Evolutionary conservation across 1,140 invertebrate species (phyloP), one percentile per base, ranked within the genome.

Genomic region (Lepidostoma basale): DNA sequence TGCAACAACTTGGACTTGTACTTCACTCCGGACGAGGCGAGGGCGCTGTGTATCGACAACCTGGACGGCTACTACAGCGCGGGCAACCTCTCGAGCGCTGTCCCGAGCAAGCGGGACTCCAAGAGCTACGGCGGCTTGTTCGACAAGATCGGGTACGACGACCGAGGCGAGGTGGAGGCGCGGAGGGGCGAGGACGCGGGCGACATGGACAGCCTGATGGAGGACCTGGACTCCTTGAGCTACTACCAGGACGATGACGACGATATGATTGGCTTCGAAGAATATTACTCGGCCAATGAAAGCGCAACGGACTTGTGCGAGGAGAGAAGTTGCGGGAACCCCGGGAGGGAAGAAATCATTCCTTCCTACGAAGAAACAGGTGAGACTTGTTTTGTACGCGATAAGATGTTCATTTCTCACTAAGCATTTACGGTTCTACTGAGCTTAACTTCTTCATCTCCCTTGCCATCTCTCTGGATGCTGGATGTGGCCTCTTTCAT

Each of bases 11-110:
- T 74, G 28, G 78, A 79, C 65, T 74, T 74, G 42, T 74, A 75
- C 36, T 39, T 63, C 14, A 70, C 60, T 3, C 59, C 64, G 18
- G 33, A 44, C 44, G 70, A 77, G 56, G 62, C 60, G 5, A 73
- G 73, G 39, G 47, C 62, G 2, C 73, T 74, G 49, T 60, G 74
- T 12, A 70, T 81, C 4, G 79, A 77, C 62, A 83, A 77, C 68
- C 58, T 83, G 52, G 82, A 82, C 28, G 76, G 80, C 62, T 83
- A 81, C 52, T 82, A 79, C 64, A 81, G 82, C 74, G 77, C 79
- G 10, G 79, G 82, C 66, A 83, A 82, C 59, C 14, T 59, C n/a
- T 8, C 16, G 12, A 60, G 25, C 26, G 6, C 12, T 5, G 26
- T 16, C 0, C 8, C 36, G 5, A 14, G 23, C 9, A 60, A 60